These are phyloP conservation scores for Neuroscelio doddi DNA, from an alignment of 2,888 invertebrate species.

Conservation along the genomic window DNA sequence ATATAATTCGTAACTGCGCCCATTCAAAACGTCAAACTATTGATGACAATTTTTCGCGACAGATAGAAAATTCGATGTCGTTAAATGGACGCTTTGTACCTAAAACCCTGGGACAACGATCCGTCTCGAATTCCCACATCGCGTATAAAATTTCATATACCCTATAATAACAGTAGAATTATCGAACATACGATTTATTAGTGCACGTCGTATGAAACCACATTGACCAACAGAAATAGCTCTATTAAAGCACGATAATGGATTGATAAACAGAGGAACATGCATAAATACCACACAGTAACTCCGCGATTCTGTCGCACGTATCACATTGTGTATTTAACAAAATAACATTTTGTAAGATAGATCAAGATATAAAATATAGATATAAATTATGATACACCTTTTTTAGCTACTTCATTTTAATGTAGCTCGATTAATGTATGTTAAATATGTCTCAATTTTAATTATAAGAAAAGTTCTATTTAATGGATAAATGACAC, in stretches of 20 bases:
- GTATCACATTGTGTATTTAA: slow-evolving; percentile 23
- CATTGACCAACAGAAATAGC: slow-evolving; percentile 28
- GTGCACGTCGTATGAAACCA: slow-evolving; percentile 35
- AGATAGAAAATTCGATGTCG: slow-evolving; percentile 28
- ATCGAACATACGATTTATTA: slow-evolving; percentile 49
- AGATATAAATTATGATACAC: slow-evolving; percentile 16
- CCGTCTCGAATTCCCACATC: slow-evolving; percentile 37
- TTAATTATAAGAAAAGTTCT: no score
- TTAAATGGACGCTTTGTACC: slow-evolving; percentile 35
- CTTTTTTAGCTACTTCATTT: slow-evolving; percentile 12
- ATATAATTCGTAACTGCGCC: slow-evolving; percentile 34
- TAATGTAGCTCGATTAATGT: no score
- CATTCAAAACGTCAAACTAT: slow-evolving; percentile 29
- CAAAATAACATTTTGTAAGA: slow-evolving; percentile 14
- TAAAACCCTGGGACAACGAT: slow-evolving; percentile 23
- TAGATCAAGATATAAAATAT: slow-evolving; percentile 24
- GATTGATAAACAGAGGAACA: slow-evolving; percentile 47
- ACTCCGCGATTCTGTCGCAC: slow-evolving; percentile 26
- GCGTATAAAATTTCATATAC: slow-evolving; percentile 38
- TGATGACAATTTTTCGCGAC: slow-evolving; percentile 41
- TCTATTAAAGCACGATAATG: slow-evolving; percentile 40
- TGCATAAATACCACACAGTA: slow-evolving; percentile 38
- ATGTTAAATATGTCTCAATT: no score
- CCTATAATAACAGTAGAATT: slow-evolving; percentile 43
- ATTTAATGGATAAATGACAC: no score